Conservation (phyloP, 1,140 invertebrate genomes). For the Panagrolaimus sp. region DNA sequence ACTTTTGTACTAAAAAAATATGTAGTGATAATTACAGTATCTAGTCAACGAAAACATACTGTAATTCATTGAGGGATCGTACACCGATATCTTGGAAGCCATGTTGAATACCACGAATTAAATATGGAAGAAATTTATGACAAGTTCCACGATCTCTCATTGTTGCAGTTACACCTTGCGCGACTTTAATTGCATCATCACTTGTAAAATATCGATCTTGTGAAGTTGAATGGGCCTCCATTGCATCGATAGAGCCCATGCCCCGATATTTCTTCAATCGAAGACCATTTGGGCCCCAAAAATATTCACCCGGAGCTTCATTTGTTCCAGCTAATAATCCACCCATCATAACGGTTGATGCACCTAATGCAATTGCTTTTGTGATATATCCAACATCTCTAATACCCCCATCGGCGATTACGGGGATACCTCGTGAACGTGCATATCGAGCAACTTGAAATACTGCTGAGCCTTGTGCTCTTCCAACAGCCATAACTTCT, state of each 20-base stretch:
- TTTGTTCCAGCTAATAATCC: conserved; percentile 92
- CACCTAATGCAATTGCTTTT: conserved; percentile 53
- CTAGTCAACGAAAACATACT: conserved; percentile 54
- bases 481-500: conserved; percentile 90
- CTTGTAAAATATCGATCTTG: conserved; percentile 64
- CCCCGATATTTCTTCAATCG: conserved; percentile 95
- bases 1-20: conserved; percentile 70
- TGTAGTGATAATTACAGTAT: conserved; percentile 10
- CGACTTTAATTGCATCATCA: conserved; percentile 85
- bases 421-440: conserved; percentile 77
- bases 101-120: conserved; percentile 88
- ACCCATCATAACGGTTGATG: conserved; percentile 86
- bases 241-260: conserved; percentile 97
- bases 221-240: conserved; percentile 70
- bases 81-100: conserved; percentile 94
- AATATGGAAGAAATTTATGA: conserved; percentile 86
- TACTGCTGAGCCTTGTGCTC: conserved; percentile 80
- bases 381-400: conserved; percentile 60
- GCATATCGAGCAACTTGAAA: conserved; percentile 90
- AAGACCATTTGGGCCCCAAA: conserved; percentile 90
- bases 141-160: conserved; percentile 97
- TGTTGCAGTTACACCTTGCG: conserved; percentile 93
- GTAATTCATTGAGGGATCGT: conserved; percentile 62
- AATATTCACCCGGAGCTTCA: conserved; percentile 96
- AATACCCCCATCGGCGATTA: conserved; percentile 97